phyloP scores from a whole-genome alignment of 2,888 invertebrate species.

The Deilephila porcellus region DNA sequence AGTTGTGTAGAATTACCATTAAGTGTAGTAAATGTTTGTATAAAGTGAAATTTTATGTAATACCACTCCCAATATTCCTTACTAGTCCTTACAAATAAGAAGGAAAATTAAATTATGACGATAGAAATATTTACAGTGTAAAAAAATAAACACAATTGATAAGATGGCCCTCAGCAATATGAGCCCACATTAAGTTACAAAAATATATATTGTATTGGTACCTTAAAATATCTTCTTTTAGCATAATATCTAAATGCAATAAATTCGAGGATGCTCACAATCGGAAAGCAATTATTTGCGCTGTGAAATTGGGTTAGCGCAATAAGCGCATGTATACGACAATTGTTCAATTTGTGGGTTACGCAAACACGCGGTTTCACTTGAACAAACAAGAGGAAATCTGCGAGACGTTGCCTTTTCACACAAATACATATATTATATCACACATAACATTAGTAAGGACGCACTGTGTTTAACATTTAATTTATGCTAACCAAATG shows the following conservation, averaged over 20 bases:
- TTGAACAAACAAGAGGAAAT: slow-evolving; percentile 16
- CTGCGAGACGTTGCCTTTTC: slow-evolving; percentile 10
- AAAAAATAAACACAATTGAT: too few relatives aligned
- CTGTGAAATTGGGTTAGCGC: slow-evolving; percentile 39
- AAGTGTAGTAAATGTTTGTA: too few relatives aligned
- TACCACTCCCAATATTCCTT: too few relatives aligned
- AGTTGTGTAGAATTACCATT: too few relatives aligned
- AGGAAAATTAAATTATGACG: too few relatives aligned
- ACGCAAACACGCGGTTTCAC: slow-evolving; percentile 26
- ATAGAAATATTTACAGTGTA: too few relatives aligned
- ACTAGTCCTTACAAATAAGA: too few relatives aligned
- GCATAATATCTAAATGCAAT: not conserved
- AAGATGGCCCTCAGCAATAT: too few relatives aligned
- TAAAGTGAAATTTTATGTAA: too few relatives aligned
- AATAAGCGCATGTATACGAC: slow-evolving; percentile 4
- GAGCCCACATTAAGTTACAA: too few relatives aligned
- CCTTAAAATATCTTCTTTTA: not conserved
- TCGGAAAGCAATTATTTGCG: slow-evolving; percentile 18
- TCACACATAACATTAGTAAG: not conserved
- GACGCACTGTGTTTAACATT: not conserved
- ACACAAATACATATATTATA: not conserved
- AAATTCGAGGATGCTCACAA: not conserved
- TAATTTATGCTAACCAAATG: not conserved
- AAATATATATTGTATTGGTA: too few relatives aligned
- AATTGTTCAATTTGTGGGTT: slow-evolving; percentile 18